These are phyloP conservation scores for Anoplius nigerrimus DNA, from an alignment of 2,888 invertebrate species.

Conservation along the genomic window DNA sequence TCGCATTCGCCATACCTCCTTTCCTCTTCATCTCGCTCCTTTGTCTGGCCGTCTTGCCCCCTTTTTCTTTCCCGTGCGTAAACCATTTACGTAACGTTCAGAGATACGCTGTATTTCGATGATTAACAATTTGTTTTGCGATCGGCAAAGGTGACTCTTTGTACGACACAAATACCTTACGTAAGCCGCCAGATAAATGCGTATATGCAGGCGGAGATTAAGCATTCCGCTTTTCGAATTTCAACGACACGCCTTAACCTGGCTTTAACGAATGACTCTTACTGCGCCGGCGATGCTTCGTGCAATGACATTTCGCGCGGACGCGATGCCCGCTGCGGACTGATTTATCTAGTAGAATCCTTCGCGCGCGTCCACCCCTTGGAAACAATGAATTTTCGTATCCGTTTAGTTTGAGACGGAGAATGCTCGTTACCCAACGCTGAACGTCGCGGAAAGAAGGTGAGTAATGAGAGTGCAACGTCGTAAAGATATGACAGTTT, in stretches of 20 bases:
- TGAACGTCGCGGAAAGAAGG: too few species aligned
- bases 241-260: slow-evolving; percentile 32
- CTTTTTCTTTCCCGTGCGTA: slow-evolving; percentile 40
- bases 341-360: too few species aligned
- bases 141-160: slow-evolving; percentile 74
- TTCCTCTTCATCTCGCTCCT: slow-evolving; percentile 1
- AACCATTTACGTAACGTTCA: slow-evolving; percentile 68
- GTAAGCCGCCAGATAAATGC: slow-evolving; percentile 72
- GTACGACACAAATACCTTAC: slow-evolving; percentile 73
- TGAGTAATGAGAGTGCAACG: too few species aligned
- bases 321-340: too few species aligned
- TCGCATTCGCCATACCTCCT: neutral
- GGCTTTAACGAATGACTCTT: neutral
- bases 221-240: slow-evolving; percentile 58
- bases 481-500: too few species aligned
- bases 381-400: too few species aligned
- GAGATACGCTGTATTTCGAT: slow-evolving; percentile 72
- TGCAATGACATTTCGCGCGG: too few species aligned
- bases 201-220: slow-evolving; percentile 61
- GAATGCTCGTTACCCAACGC: too few species aligned
- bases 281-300: too few species aligned
- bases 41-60: slow-evolving; percentile 1
- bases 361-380: too few species aligned
- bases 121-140: slow-evolving; percentile 74
- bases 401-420: too few species aligned